phyloP scores from a whole-genome alignment of 2,113 vertebrate genomes.

The Salvelinus fontinalis region DNA sequence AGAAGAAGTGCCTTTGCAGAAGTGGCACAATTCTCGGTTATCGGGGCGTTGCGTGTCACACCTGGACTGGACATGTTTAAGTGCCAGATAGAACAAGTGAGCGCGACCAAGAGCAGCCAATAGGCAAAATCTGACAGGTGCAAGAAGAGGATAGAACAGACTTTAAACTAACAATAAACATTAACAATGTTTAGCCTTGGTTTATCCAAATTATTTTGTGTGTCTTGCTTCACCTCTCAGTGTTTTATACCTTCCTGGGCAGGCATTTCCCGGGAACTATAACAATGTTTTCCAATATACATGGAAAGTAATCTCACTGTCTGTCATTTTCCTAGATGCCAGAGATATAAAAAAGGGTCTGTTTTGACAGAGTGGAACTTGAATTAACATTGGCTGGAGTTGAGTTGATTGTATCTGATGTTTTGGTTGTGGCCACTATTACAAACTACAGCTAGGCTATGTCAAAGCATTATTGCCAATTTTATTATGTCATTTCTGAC shows the following conservation, averaged over 20 bases:
- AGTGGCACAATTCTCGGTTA: constrained; percentile 39
- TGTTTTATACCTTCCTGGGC: neutral
- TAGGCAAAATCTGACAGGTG: constrained; percentile 38
- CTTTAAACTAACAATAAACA: neutral
- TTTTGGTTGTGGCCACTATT: too few species aligned
- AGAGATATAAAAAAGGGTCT: too few species aligned
- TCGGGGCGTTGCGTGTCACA: neutral
- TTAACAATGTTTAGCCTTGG: neutral
- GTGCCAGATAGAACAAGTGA: constrained; percentile 42
- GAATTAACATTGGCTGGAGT: too few species aligned
- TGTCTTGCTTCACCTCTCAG: constrained; percentile 15
- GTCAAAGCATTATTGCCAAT: too few species aligned
- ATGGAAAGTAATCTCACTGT: too few species aligned
- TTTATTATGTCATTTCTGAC: too few species aligned
- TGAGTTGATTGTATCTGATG: too few species aligned
- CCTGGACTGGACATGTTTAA: constrained; percentile 31
- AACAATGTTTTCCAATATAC: too few species aligned
- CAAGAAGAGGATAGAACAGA: neutral
- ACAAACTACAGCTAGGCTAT: too few species aligned
- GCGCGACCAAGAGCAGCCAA: constrained; percentile 35
- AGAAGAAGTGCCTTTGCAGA: constrained; percentile 48
- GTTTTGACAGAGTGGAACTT: too few species aligned
- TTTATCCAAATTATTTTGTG: constrained; percentile 22
- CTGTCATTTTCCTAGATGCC: too few species aligned
- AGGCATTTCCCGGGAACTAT: neutral